Evolutionary conservation across 1,140 invertebrate genomes (phyloP).

Genomic region (Drosophila melanogaster): DNA sequence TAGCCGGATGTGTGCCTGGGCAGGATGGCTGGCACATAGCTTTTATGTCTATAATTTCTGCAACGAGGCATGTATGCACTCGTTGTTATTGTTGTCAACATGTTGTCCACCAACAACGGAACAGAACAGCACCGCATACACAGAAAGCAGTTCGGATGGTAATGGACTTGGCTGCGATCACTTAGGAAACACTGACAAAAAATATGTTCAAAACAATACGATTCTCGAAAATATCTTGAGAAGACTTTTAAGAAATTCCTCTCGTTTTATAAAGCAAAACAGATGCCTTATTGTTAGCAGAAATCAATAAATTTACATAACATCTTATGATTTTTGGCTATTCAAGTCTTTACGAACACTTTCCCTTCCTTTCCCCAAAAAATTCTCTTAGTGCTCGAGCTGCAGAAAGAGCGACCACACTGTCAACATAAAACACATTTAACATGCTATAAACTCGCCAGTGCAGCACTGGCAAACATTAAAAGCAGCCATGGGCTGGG

Average conservation of each 20-base stretch:
- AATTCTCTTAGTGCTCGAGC: not conserved
- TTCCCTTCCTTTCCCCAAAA: too few relatives aligned
- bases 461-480: constrained; percentile 39
- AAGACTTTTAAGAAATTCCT: too few relatives aligned
- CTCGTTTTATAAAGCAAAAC: too few relatives aligned
- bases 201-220: too few relatives aligned
- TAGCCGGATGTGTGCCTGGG: constrained; percentile 38
- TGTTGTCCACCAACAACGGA: constrained; percentile 67
- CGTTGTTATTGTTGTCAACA: constrained; percentile 73
- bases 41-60: constrained; percentile 66
- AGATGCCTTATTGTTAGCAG: rapidly evolving
- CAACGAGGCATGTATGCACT: constrained; percentile 54
- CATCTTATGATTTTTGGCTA: too few relatives aligned
- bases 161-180: constrained; percentile 56
- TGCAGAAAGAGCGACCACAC: constrained; percentile 39
- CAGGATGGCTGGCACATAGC: constrained; percentile 31
- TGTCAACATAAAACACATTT: constrained; percentile 65
- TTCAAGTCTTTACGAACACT: too few relatives aligned
- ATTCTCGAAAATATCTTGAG: too few relatives aligned
- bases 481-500: constrained; percentile 36
- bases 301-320: too few relatives aligned
- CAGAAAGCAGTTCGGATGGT: constrained; percentile 23
- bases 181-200: constrained; percentile 33
- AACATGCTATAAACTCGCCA: constrained; percentile 64
- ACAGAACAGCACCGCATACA: constrained; percentile 20